A percentile compares a stretch with the other conserved stretches of the same genome.
Conservation (phyloP, 2,797 vertebrate genomes). For the Heteromormyrus szaboi region DNA sequence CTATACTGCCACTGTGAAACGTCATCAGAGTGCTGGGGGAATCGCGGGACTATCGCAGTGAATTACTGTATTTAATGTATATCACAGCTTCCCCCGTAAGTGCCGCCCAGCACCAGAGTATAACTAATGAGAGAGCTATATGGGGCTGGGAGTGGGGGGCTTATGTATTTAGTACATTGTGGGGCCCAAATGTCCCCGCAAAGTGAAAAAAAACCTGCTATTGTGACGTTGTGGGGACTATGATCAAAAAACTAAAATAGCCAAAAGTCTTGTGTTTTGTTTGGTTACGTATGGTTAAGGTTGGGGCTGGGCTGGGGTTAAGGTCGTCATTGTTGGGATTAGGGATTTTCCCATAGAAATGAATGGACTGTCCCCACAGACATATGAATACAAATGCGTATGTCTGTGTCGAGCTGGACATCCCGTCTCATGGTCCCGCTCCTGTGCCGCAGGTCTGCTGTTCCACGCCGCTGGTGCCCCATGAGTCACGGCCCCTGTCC, state of each 20-base stretch:
- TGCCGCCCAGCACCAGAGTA: not conserved
- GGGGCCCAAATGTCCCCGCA: not conserved
- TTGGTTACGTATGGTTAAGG: not conserved
- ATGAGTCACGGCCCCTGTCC: not conserved
- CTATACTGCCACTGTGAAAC: constrained; percentile 54
- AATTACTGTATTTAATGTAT: constrained; percentile 42
- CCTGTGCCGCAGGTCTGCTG: not conserved
- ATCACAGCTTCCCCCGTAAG: constrained; percentile 35
- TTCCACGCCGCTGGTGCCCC: not conserved
- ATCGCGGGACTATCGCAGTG: constrained; percentile 26
- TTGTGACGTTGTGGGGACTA: not conserved
- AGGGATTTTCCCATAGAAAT: not conserved
- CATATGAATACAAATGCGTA: not conserved
- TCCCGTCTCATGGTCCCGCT: not conserved
- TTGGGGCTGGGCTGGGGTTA: not conserved
- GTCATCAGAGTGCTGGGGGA: constrained; percentile 39
- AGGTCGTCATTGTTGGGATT: not conserved
- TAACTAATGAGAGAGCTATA: constrained; percentile 7
- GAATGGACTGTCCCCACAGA: not conserved
- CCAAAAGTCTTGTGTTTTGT: not conserved
- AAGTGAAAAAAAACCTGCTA: not conserved
- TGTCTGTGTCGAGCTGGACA: not conserved
- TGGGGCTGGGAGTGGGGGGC: not conserved
- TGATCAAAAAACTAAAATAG: not conserved
- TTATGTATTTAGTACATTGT: not conserved